Conservation (phyloP, 2,113 vertebrate genomes). For the Calypte anna region DNA sequence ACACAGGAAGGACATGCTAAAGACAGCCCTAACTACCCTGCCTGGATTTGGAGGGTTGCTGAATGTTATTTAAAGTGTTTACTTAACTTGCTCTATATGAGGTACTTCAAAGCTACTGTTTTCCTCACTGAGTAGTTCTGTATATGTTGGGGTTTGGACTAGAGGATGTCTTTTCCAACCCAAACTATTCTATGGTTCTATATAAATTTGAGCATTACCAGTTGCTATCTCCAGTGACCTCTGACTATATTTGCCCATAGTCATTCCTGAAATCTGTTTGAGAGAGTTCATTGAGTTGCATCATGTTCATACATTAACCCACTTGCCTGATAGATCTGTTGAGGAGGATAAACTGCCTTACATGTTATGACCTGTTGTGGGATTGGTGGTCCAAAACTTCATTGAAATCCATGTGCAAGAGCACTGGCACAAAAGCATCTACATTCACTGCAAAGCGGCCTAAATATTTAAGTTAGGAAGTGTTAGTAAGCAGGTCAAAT, state of each 20-base stretch:
- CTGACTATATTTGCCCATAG: background rate
- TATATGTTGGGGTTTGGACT: background rate
- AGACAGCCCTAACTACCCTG: background rate
- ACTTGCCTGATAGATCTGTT: background rate
- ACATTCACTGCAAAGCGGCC: background rate
- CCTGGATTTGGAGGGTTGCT: background rate
- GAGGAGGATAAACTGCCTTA: background rate
- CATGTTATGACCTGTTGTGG: accelerated
- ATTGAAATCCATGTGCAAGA: background rate
- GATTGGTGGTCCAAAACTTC: background rate
- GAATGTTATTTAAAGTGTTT: background rate
- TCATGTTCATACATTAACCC: background rate
- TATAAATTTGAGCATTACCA: background rate
- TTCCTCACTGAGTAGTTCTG: background rate
- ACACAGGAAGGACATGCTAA: background rate
- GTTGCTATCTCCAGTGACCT: background rate
- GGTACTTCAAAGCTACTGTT: background rate
- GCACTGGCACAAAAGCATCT: background rate
- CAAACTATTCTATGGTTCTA: background rate
- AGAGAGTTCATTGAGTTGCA: background rate
- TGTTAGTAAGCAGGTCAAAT: background rate
- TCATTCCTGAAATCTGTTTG: background rate
- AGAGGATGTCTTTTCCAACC: background rate
- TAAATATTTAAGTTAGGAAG: background rate
- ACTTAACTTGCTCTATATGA: background rate